Evolutionary conservation across 2,888 invertebrate species (phyloP), one percentile per base, ranked within the genome.

Genomic region (Idaea dimidiata): DNA sequence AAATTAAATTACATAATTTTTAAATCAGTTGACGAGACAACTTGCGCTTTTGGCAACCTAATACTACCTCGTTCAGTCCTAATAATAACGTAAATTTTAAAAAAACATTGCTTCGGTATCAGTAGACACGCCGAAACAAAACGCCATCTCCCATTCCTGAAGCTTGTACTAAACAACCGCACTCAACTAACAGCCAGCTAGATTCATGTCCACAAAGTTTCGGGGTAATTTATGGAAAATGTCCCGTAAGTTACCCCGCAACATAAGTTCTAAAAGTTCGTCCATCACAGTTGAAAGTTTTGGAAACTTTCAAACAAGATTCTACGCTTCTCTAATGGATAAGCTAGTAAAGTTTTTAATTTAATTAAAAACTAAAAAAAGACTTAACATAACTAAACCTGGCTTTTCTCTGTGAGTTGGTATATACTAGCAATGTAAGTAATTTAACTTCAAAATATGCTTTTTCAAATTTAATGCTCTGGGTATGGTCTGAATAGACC

Each of bases 231-330:
- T 82, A 87, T 80, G 75, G 80, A 74, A 75, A 79, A 78, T 76
- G 81, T 80, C 80, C 76, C 78, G 78, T 80, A 85, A 88, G 86
- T 88, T 88, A 81, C 72, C 81, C 87, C 87, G 76, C 88, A 86
- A 77, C 77, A 74, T 74, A 71, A 79, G 76, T 80, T 80, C 63
- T 64, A 65, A 62, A 79, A 83, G 73, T 80, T 79, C 63, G 74
- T 66, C 69, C 66, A 66, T 67, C 64, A 62, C 70, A 74, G 76
- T 73, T 73, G 77, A 74, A 73, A 75, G 78, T 77, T 79, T 78
- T 59, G 72, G 74, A 59, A 77, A 78, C 76, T 79, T 79, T 73
- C 67, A 72, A 75, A 75, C 78, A 79, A 75, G 73, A 75, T 76
- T 71, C 66, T 68, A 69, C 68, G 69, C 67, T 73, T 56, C 18